phyloP scores from a whole-genome alignment of 2,797 vertebrate genomes.

The Anguilla pacifica region DNA sequence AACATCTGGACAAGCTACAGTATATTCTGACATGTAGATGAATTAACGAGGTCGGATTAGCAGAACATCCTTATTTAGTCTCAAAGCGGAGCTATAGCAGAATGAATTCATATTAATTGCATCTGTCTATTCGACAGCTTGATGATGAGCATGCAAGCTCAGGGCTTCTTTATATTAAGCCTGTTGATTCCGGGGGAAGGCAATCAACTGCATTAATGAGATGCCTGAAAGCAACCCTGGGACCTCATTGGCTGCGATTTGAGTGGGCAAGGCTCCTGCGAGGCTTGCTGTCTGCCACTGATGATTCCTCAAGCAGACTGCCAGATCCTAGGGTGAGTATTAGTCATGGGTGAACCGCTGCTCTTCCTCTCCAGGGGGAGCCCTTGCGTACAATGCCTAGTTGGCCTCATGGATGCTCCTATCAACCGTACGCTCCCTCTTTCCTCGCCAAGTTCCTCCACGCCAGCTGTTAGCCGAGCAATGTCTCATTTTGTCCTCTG shows the following conservation, averaged over 20 bases:
- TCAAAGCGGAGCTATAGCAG: not conserved
- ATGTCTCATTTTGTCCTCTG: not conserved
- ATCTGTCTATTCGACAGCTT: not conserved
- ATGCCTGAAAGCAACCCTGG: not conserved
- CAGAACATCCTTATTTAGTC: not conserved
- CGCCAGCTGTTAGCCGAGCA: not conserved
- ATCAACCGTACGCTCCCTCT: not conserved
- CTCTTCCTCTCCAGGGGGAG: not conserved
- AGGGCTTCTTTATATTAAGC: not conserved
- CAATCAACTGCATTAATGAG: not conserved
- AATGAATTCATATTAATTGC: not conserved
- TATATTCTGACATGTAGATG: not conserved
- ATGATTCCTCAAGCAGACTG: not conserved
- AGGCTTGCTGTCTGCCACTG: not conserved
- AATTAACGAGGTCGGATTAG: not conserved
- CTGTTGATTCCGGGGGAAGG: not conserved
- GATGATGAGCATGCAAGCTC: not conserved
- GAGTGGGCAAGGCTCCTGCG: not conserved
- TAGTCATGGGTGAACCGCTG: conserved; percentile 1
- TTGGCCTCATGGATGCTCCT: not conserved
- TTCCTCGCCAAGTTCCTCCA: not conserved
- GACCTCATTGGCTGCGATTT: not conserved
- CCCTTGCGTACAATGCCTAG: not conserved
- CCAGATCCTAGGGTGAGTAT: conserved; percentile 7
- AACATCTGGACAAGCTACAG: not conserved